These are phyloP conservation scores for Diachrysia chrysitis DNA, from an alignment of 2,888 invertebrate species.

Conservation along the genomic window DNA sequence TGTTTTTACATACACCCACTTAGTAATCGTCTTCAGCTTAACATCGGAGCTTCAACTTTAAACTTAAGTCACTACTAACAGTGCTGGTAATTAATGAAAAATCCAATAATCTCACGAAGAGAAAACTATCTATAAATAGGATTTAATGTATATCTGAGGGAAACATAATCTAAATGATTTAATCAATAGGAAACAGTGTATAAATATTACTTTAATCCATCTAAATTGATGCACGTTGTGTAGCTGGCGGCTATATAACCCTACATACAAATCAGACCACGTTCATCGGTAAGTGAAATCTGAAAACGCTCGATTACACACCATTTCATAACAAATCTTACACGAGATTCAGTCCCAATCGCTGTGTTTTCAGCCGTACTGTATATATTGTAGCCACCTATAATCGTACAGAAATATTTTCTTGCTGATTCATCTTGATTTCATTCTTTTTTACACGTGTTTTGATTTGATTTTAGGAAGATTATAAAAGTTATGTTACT, in stretches of 20 bases:
- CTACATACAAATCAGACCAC: background rate
- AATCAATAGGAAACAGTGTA: background rate
- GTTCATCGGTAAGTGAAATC: slow-evolving; percentile 8
- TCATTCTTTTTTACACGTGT: slow-evolving; percentile 13
- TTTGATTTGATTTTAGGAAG: slow-evolving; percentile 10
- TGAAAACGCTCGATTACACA: slow-evolving; percentile 23
- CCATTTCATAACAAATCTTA: slow-evolving; percentile 22
- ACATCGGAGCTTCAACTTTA: background rate
- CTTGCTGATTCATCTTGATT: slow-evolving; percentile 10
- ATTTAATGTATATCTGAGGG: too few relatives aligned
- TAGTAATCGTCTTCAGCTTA: background rate
- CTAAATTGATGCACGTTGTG: background rate
- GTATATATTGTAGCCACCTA: slow-evolving; percentile 14
- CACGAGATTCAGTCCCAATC: slow-evolving; percentile 11
- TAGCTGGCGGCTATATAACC: background rate
- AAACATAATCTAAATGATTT: too few relatives aligned
- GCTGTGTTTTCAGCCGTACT: slow-evolving; percentile 16
- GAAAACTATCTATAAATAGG: background rate
- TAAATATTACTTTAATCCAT: background rate
- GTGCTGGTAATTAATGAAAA: background rate
- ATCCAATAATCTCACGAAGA: background rate
- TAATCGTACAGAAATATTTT: slow-evolving; percentile 21
- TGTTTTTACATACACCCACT: slow-evolving; percentile 3
- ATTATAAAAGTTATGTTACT: background rate
- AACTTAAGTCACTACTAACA: background rate